Evolutionary conservation across 1,140 invertebrate species (phyloP).

Genomic region (Aethina tumida): DNA sequence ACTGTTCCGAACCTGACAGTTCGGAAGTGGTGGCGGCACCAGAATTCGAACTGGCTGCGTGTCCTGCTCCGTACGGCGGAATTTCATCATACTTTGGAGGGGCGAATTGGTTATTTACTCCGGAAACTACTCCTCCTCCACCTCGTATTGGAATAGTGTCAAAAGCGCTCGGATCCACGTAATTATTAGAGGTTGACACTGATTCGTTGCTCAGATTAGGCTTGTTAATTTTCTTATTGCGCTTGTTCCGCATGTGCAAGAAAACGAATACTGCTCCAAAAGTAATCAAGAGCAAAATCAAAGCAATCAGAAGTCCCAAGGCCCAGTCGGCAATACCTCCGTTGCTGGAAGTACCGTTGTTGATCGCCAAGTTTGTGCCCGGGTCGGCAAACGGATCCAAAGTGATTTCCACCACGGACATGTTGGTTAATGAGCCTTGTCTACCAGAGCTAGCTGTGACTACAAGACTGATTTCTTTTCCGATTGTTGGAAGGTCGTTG

Average conservation of each 20-base stretch:
- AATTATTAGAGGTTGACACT: slow-evolving; percentile 64
- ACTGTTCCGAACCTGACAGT: slow-evolving; percentile 81
- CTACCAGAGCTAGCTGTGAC: slow-evolving; percentile 80
- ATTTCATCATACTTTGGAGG: slow-evolving; percentile 88
- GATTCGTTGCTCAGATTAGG: slow-evolving; percentile 62
- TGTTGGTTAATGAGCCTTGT: slow-evolving; percentile 73
- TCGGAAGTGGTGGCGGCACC: slow-evolving; percentile 81
- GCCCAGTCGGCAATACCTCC: slow-evolving; percentile 76
- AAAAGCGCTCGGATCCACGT: slow-evolving; percentile 74
- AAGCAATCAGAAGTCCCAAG: slow-evolving; percentile 69
- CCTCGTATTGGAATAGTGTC: slow-evolving; percentile 76
- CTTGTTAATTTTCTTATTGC: slow-evolving; percentile 70
- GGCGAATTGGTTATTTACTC: slow-evolving; percentile 60
- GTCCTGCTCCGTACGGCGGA: slow-evolving; percentile 66
- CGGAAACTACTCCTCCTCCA: slow-evolving; percentile 37
- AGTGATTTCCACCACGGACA: slow-evolving; percentile 75
- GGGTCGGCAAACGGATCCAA: slow-evolving; percentile 58
- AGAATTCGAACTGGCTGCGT: slow-evolving; percentile 64
- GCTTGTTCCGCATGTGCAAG: slow-evolving; percentile 70
- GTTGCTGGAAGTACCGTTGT: slow-evolving; percentile 43
- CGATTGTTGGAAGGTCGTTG: slow-evolving; percentile 46
- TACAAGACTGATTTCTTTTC: slow-evolving; percentile 64
- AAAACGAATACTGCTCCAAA: slow-evolving; percentile 75
- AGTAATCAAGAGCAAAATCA: slow-evolving; percentile 70
- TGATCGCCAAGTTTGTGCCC: slow-evolving; percentile 46